Evolutionary conservation across 2,888 invertebrate species (phyloP).

Genomic region (Antheraea assamensis): DNA sequence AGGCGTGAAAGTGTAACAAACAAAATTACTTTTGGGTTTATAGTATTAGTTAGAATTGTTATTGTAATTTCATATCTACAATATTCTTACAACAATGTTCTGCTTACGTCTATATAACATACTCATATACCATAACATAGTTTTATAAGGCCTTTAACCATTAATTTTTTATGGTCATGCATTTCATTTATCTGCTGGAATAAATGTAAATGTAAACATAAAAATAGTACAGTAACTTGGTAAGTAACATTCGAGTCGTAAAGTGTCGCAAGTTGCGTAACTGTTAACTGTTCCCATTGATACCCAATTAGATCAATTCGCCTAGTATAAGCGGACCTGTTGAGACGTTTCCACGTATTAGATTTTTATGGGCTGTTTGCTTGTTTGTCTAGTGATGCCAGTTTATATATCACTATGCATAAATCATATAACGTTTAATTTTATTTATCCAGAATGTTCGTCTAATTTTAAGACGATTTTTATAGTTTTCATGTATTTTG

Average conservation of each 20-base stretch:
- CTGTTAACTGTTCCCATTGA: conserved; percentile 34
- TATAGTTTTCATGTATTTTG: background rate
- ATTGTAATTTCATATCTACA: too few relatives aligned
- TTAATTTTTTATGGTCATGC: background rate
- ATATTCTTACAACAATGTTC: background rate
- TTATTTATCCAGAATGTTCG: background rate
- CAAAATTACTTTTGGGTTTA: too few relatives aligned
- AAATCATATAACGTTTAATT: background rate
- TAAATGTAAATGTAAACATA: conserved; percentile 25
- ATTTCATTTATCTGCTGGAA: conserved; percentile 11
- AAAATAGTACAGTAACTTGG: conserved; percentile 20
- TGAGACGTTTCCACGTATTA: conserved; percentile 26
- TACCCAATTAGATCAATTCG: conserved; percentile 59
- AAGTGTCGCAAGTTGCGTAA: conserved; percentile 40
- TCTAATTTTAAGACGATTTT: background rate
- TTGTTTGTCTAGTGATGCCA: conserved; percentile 19
- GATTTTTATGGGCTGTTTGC: background rate
- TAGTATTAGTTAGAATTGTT: too few relatives aligned
- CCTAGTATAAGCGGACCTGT: conserved; percentile 46
- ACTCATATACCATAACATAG: background rate
- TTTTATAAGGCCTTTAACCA: background rate
- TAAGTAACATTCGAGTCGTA: conserved; percentile 33
- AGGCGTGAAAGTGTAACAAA: too few relatives aligned
- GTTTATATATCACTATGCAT: conserved; percentile 17
- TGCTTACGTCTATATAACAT: background rate